Base-by-base conservation (phyloP, 2,797 vertebrate genomes). In the Kryptopterus vitreolus region DNA sequence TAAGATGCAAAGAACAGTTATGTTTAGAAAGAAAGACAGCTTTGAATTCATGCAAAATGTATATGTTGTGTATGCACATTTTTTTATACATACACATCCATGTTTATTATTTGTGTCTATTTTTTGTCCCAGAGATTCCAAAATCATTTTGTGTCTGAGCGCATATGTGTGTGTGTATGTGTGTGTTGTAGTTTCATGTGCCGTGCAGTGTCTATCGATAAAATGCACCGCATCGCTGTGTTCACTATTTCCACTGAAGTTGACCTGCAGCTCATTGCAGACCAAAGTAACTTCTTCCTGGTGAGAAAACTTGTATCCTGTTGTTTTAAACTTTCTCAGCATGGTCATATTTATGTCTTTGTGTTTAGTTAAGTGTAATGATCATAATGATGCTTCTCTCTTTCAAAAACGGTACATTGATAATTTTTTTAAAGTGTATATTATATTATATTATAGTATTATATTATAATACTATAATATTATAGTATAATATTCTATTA, bases 231-330 rank as follows among this genome's bases (percentile, higher is more conserved):
- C 31, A 90, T 95, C 82, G 93, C 94, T 0, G 16, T 88, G 77
- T 95, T 98, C 89, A 92, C 94, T 8, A 89, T 99, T 16, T 90
- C 89, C 31, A 87, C 90, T 0, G 91, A 96, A 77, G 87, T 92
- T 9, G 95, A 95, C 52, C 5, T 98, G 86, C 95, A 91, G 82
- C 90, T 99, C 73, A 88, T 85, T 0, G 93, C 95, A 0, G 94
- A 96, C 83, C 92, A 87, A 2, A 93, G 95, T 5, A 92, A 81
- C 83, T 96, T 98, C 90, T 95, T 96, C 87, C 89, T 99, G 95
- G 98, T 99, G 86, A 95, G 94, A 61, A 7, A 66, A 15, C 1
- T 8, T 78, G 76, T 26, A 18, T 66, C 7, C 5, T 53, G 15
- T 73, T 72, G 13, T 31, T 76, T 20, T 31, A 7, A 43, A 43